Conservation (phyloP, 2,888 invertebrate species). For the Rhagium mordax region DNA sequence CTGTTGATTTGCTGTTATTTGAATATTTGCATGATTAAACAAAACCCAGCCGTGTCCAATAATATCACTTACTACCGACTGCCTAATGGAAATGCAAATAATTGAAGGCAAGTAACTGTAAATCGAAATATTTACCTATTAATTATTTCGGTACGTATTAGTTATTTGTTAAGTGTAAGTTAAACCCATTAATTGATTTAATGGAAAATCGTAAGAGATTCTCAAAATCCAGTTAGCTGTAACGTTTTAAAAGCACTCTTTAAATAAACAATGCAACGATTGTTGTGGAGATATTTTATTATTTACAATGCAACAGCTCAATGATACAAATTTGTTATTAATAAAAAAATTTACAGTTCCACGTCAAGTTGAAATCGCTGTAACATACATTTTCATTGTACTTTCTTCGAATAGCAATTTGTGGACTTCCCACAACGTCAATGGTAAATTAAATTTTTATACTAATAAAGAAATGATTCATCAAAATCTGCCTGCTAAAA, state of each 20-base stretch:
- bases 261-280: no score
- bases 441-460: not conserved
- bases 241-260: not conserved
- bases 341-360: not conserved
- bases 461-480: slow-evolving; percentile 25
- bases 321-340: not conserved
- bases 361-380: not conserved
- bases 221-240: not conserved
- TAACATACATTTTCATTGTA: not conserved
- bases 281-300: not conserved
- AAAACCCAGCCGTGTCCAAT: not conserved
- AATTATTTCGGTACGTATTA: not conserved
- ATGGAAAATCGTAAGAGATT: not conserved
- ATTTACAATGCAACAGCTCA: not conserved
- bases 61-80: not conserved
- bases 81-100: not conserved
- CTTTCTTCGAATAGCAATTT: not conserved
- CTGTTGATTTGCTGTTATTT: no score
- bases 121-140: not conserved
- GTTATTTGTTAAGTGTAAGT: not conserved
- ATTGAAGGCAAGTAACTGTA: not conserved
- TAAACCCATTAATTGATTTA: not conserved
- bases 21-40: no score
- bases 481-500: slow-evolving; percentile 4
- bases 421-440: slow-evolving; percentile 19